A percentile compares a stretch with the other conserved stretches of the same genome.
Evolutionary conservation across 2,888 invertebrate genomes (phyloP).

Genomic region (Malacosoma neustria): DNA sequence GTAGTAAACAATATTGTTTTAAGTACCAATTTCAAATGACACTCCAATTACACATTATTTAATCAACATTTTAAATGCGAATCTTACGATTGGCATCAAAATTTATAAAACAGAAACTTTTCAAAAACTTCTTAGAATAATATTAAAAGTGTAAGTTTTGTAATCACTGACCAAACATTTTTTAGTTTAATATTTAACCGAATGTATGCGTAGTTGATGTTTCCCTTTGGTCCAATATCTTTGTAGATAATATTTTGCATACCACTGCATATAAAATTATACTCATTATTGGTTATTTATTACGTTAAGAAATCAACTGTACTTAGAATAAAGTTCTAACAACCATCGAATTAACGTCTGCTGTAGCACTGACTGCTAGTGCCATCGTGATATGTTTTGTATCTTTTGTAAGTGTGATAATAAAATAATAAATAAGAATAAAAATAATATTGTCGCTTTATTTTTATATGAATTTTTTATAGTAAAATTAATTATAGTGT

Average conservation of each 20-base stretch:
- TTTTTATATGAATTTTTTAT: no score
- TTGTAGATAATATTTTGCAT: constrained; percentile 4
- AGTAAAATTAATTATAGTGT: no score
- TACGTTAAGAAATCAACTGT: constrained; percentile 13
- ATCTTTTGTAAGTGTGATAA: constrained; percentile 73
- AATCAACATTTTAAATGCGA: not conserved
- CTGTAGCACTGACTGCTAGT: constrained; percentile 70
- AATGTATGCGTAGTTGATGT: not conserved
- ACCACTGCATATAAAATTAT: constrained; percentile 15
- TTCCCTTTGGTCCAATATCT: constrained; percentile 3
- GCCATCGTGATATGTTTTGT: constrained; percentile 74
- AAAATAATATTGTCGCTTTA: no score
- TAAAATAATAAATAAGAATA: constrained; percentile 60
- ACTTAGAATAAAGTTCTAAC: not conserved
- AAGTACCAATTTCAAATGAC: constrained; percentile 1
- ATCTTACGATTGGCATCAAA: not conserved
- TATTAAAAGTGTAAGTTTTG: not conserved
- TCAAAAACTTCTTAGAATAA: not conserved
- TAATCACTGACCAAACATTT: not conserved
- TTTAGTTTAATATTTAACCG: not conserved
- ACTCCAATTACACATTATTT: not conserved
- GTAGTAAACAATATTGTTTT: constrained; percentile 32
- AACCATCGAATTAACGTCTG: constrained; percentile 31
- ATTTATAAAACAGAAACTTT: not conserved
- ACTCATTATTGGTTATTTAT: constrained; percentile 25